A percentile compares a stretch with the other conserved stretches of the same genome.
phyloP scores from a whole-genome alignment of 2,113 vertebrate species.

The Manacus vitellinus region DNA sequence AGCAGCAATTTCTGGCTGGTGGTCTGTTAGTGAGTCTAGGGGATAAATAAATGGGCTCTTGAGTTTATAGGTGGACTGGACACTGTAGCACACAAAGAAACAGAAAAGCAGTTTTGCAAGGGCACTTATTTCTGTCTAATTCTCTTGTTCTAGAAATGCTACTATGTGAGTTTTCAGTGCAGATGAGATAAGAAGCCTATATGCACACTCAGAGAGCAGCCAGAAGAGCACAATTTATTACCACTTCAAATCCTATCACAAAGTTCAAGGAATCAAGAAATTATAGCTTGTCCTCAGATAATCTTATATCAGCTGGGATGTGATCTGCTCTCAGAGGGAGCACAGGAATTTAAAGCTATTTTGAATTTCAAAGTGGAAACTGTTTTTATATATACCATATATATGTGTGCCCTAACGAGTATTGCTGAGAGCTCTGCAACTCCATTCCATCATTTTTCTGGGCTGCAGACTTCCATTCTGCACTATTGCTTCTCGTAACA shows the following conservation, averaged over 20 bases:
- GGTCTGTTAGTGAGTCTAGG: neutral
- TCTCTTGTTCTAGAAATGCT: slow-evolving; percentile 5
- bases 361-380: slow-evolving; percentile 36
- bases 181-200: slow-evolving; percentile 4
- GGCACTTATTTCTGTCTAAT: slow-evolving; percentile 2
- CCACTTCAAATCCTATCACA: slow-evolving; percentile 31
- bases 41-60: neutral
- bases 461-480: neutral
- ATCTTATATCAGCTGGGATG: neutral
- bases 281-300: slow-evolving; percentile 42
- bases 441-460: neutral
- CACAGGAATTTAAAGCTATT: neutral
- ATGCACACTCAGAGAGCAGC: neutral
- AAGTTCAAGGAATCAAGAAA: slow-evolving; percentile 39
- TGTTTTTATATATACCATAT: neutral
- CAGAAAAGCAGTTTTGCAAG: neutral
- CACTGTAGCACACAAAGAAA: neutral
- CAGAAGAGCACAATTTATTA: slow-evolving; percentile 9
- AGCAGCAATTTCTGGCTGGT: neutral
- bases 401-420: neutral
- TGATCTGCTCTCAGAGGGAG: slow-evolving; percentile 8
- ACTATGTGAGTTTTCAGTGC: neutral
- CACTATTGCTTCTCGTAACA: neutral
- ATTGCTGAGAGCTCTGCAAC: neutral
- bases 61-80: neutral